Base-by-base conservation (phyloP, 1,140 invertebrate species). In the Hycleus cichorii region DNA sequence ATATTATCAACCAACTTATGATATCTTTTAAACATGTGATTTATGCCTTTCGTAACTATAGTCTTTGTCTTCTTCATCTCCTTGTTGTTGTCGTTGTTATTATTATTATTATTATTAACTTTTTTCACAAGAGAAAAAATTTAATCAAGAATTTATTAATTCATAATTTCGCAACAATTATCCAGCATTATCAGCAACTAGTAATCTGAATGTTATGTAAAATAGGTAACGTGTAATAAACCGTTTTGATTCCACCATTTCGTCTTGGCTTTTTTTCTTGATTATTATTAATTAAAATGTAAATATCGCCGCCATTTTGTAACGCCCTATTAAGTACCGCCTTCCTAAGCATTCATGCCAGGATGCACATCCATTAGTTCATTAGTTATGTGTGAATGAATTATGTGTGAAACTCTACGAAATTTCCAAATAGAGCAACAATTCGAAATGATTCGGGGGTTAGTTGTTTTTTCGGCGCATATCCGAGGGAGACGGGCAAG, bases 301-400 rank as follows among this genome's bases (percentile, higher is more conserved):
- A 64, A 64, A 64, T 64, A 62, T 39, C 59, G 38, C 40, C 59
- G 63, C 63, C 63, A 64, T 64, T 64, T 64, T 64, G 63, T 59
- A 57, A 59, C 63, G 63, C 63, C 63, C 57, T 62, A 53, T 59
- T 38, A 42, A 54, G 63, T 32, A 57, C 57, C 63, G 63, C 63
- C 63, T 64, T 32, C 46, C 51, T 44, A 57, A 58, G 40, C 40
- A 32, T 55, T 62, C 59, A 64, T 57, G 57, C 48, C 47, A 57
- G 32, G 32, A 32, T 32, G 32, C 32, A 32, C 32, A 49, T 57
- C 53, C 57, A 57, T 59, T 63, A 59, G 55, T 59, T 60, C 46
- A 54, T 58, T 58, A 58, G 49, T 32, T 32, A 45, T 45, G 26
- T 38, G 27, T 46, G 48, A 57, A 57, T 53, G 51, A 53, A 53